Evolutionary conservation across 2,113 vertebrate genomes (phyloP), one percentile per base, ranked within the genome.

Genomic region (Dermatemys mawii): DNA sequence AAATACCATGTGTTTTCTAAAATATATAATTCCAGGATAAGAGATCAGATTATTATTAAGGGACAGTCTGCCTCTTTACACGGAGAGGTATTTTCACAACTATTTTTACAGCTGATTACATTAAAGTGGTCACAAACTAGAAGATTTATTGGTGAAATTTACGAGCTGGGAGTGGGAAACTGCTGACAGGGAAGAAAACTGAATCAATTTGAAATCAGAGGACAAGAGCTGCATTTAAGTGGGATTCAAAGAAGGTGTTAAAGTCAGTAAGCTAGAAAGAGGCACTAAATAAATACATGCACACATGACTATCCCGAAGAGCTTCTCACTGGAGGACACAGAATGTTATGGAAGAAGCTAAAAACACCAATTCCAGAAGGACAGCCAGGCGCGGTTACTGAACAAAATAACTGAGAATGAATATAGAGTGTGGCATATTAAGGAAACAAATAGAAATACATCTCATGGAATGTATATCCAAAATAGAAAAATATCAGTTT

Each of bases 181-280:
- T 93, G 92, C 92, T 78, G 49, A 55, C 93, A 95, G 83, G 80
- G 87, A 90, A 94, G 78, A 86, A 76, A 90, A 53, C 88, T 79
- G 82, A 90, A 88, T 83, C 79, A 24, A 60, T 95, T 90, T 87
- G 90, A 85, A 91, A 88, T 83, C 90, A 89, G 12, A 38, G 93
- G 49, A 86, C 81, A 32, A 38, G 50, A 78, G 92, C 82, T 70
- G 41, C 1, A 78, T 93, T 96, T 95, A 84, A 81, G 79, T 48
- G 70, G 79, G 89, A 93, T 94, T 96, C 93, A 87, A 22, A 48
- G 29, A 80, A 96, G 86, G 87, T 87, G 79, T 87, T 96, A 51
- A 55, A 93, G 84, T 7, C 89, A 89, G 84, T 88, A 96, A 96
- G 54, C 46, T 84, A 88, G 85, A 82, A 87, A 89, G 67, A 27